Evolutionary conservation across 2,113 vertebrate genomes (phyloP).

Genomic region (Tachysurus fulvidraco): DNA sequence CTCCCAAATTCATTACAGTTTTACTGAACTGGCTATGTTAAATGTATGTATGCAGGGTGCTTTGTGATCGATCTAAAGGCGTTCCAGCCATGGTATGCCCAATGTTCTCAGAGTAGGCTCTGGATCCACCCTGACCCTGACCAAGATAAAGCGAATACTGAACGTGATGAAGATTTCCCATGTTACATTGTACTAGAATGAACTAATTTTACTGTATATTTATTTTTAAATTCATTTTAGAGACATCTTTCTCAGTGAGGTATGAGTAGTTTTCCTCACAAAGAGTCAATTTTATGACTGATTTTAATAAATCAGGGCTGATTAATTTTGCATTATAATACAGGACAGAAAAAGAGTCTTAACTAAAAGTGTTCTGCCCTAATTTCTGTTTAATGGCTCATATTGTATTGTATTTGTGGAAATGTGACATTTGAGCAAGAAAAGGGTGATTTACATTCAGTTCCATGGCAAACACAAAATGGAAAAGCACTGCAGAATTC

Average conservation of each 20-base stretch:
- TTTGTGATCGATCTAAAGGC: background rate
- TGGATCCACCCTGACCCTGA: background rate
- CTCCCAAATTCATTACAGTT: background rate
- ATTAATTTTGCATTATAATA: constrained; percentile 5
- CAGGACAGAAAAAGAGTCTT: constrained; percentile 6
- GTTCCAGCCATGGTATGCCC: background rate
- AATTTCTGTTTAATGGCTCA: background rate
- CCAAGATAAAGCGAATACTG: background rate
- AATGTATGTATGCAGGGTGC: background rate
- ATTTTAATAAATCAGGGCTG: background rate
- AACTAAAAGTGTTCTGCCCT: constrained; percentile 21
- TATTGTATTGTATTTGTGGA: constrained; percentile 43
- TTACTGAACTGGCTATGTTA: background rate
- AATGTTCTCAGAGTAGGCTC: background rate
- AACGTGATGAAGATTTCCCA: background rate
- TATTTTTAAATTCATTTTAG: too few species aligned
- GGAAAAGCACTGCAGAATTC: constrained; percentile 3
- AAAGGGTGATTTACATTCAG: constrained; percentile 38
- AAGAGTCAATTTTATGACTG: background rate
- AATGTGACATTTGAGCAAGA: constrained; percentile 42
- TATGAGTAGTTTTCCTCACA: background rate
- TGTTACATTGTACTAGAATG: background rate
- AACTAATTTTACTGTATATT: too few species aligned
- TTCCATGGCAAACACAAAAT: background rate
- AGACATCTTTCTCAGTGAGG: background rate